phyloP scores from a whole-genome alignment of 2,797 vertebrate species.

The Xerus rutilus region DNA sequence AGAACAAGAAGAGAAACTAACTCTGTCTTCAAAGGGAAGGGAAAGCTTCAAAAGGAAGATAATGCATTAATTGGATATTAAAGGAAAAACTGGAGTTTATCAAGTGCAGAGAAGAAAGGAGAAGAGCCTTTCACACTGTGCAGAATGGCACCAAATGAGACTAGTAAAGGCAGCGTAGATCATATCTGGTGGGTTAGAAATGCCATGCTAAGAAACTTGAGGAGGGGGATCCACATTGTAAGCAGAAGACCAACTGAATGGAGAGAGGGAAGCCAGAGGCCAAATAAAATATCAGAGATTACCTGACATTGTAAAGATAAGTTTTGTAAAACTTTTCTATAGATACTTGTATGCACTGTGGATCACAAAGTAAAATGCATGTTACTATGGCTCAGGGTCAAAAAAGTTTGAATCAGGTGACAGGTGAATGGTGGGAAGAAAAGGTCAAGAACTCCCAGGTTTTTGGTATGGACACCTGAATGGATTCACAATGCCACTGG shows the following conservation, averaged over 20 bases:
- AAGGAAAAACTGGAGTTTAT: conserved; percentile 33
- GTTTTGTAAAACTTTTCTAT: conserved; percentile 30
- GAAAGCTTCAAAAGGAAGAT: conserved; percentile 31
- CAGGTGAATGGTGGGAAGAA: not conserved
- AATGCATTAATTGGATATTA: not conserved
- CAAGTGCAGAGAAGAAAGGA: not conserved
- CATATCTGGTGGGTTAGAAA: not conserved
- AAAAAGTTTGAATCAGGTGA: not conserved
- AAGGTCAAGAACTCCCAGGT: conserved; percentile 9
- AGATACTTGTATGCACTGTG: not conserved
- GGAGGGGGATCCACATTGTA: not conserved
- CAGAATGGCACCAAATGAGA: not conserved
- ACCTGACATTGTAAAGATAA: conserved; percentile 14
- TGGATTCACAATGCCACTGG: not conserved
- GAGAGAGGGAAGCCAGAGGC: not conserved
- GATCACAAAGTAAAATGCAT: conserved; percentile 42
- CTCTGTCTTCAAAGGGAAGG: not conserved
- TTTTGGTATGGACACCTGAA: conserved; percentile 31
- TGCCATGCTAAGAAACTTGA: not conserved
- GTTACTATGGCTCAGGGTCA: not conserved
- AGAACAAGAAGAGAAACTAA: not conserved
- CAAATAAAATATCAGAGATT: conserved; percentile 35
- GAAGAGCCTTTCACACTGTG: not conserved
- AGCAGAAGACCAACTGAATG: not conserved
- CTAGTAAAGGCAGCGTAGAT: not conserved